Conservation (phyloP, 2,113 vertebrate genomes). For the Struthidea cinerea region DNA sequence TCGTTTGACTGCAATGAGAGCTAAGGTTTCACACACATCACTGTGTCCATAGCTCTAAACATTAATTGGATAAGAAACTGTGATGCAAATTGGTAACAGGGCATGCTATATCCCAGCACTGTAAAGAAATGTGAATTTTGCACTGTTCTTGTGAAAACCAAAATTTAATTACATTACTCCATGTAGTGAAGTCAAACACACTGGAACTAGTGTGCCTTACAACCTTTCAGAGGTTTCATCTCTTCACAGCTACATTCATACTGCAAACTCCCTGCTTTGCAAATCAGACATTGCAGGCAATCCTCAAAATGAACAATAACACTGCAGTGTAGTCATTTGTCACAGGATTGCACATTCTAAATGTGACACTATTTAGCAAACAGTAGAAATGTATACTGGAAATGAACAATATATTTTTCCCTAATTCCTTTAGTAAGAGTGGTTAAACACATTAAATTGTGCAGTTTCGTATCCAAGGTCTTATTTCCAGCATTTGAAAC, state of each 20-base stretch:
- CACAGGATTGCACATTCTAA: background rate
- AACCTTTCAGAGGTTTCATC: background rate
- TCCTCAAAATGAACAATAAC: background rate
- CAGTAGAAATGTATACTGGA: background rate
- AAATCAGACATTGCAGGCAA: background rate
- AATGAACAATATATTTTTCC: background rate
- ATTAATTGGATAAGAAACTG: slow-evolving; percentile 37
- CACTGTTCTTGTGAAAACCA: slow-evolving; percentile 14
- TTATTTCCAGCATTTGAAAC: background rate
- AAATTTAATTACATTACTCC: slow-evolving; percentile 13
- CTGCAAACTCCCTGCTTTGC: background rate
- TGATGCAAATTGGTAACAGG: slow-evolving; percentile 30
- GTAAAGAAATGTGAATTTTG: slow-evolving; percentile 27
- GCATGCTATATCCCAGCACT: background rate
- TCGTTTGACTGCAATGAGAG: background rate
- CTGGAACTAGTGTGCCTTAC: background rate
- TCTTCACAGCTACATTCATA: background rate
- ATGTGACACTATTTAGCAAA: background rate
- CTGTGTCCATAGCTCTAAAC: slow-evolving; percentile 12
- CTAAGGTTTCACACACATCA: background rate
- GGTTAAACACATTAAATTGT: background rate
- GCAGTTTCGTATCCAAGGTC: background rate
- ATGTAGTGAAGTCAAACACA: background rate
- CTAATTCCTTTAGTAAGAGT: background rate
- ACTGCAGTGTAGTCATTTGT: background rate